phyloP scores from a whole-genome alignment of 2,888 invertebrate species.

The Carcina quercana region DNA sequence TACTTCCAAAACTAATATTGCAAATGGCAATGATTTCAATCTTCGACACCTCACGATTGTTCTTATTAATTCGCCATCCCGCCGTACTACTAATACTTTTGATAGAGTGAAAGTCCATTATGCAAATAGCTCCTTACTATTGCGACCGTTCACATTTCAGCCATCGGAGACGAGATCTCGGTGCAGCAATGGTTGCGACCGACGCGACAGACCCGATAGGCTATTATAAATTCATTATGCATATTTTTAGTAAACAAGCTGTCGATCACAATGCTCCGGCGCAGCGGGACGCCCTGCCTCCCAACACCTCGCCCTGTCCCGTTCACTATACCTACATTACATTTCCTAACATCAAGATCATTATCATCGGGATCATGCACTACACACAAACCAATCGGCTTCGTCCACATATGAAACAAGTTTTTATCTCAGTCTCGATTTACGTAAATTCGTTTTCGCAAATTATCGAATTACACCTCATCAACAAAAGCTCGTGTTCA shows the following conservation, averaged over 20 bases:
- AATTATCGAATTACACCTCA: constrained; percentile 65
- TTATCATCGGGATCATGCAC: constrained; percentile 35
- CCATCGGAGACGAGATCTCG: too few species aligned
- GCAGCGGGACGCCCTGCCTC: constrained; percentile 58
- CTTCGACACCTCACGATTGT: too few species aligned
- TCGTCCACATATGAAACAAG: constrained; percentile 36
- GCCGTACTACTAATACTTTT: too few species aligned
- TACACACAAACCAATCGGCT: constrained; percentile 21
- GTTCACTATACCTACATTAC: constrained; percentile 20
- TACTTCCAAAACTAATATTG: too few species aligned
- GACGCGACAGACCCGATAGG: constrained; percentile 45
- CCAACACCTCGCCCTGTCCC: constrained; percentile 44
- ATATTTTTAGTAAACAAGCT: constrained; percentile 75
- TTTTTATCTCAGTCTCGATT: constrained; percentile 42
- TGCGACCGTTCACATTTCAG: too few species aligned
- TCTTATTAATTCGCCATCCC: too few species aligned
- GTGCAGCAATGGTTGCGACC: constrained; percentile 31
- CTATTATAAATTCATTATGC: constrained; percentile 74
- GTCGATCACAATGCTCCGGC: constrained; percentile 69
- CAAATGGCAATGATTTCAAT: too few species aligned
- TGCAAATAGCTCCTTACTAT: too few species aligned
- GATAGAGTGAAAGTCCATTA: too few species aligned
- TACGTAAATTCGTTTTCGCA: constrained; percentile 50
- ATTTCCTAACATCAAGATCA: constrained; percentile 45
- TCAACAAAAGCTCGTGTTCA: constrained; percentile 59